phyloP scores from a whole-genome alignment of 2,113 vertebrate genomes.

The Barbus barbus region DNA sequence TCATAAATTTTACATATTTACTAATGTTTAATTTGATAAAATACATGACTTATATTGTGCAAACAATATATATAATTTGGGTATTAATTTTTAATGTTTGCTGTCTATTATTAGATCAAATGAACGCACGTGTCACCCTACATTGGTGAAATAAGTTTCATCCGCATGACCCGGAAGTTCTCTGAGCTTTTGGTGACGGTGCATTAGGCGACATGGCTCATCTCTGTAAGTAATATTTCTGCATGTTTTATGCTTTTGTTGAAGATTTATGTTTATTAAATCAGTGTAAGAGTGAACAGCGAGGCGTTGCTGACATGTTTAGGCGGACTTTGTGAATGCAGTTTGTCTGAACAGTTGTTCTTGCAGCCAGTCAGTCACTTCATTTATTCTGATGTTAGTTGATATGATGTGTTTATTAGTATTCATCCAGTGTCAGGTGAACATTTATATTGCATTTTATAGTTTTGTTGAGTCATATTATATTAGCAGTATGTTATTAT shows the following conservation, averaged over 20 bases:
- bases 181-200: conserved; percentile 73
- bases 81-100: not conserved
- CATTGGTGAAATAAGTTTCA: not conserved
- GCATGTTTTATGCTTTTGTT: conserved; percentile 16
- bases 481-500: not conserved
- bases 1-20: not conserved
- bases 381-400: not conserved
- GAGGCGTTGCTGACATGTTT: not conserved
- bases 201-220: conserved; percentile 79
- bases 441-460: not conserved
- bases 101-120: not conserved
- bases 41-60: not conserved
- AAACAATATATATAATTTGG: not conserved
- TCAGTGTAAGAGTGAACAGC: too few relatives aligned
- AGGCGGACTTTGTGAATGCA: not conserved
- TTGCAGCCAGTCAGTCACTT: not conserved
- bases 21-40: not conserved
- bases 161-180: conserved; percentile 68
- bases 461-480: not conserved
- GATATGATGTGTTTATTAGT: not conserved
- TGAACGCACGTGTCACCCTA: not conserved
- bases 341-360: not conserved
- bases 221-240: conserved; percentile 67
- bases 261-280: not conserved
- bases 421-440: not conserved